Conservation (phyloP, 2,888 invertebrate genomes). For the Cremastobaeus sp. region DNA sequence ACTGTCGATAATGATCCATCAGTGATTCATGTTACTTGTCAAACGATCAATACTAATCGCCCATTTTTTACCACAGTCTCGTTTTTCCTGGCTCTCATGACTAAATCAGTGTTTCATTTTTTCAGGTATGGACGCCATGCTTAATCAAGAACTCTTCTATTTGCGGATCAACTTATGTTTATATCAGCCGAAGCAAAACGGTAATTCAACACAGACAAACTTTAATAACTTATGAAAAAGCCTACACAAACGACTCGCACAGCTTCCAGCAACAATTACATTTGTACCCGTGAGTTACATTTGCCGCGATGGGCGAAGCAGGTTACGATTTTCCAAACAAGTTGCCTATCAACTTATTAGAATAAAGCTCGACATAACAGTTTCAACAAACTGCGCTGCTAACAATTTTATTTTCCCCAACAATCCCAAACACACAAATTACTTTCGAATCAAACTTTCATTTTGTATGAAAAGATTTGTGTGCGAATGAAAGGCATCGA, state of each 20-base stretch:
- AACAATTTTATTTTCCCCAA: background rate
- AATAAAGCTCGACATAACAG: too few species aligned
- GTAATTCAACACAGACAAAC: constrained; percentile 54
- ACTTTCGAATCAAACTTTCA: constrained; percentile 30
- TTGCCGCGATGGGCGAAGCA: too few species aligned
- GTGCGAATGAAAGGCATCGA: constrained; percentile 1
- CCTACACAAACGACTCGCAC: constrained; percentile 13
- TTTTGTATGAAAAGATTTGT: constrained; percentile 16
- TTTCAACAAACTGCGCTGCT: too few species aligned
- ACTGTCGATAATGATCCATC: too few species aligned
- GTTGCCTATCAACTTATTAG: too few species aligned
- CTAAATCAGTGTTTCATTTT: constrained; percentile 26
- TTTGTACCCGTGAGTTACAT: too few species aligned
- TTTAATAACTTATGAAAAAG: constrained; percentile 37
- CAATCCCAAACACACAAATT: constrained; percentile 9
- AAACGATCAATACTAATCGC: too few species aligned
- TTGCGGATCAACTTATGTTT: constrained; percentile 60
- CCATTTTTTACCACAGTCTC: too few species aligned
- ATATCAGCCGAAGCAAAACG: constrained; percentile 59
- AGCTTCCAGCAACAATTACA: background rate
- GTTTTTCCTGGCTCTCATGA: constrained; percentile 2
- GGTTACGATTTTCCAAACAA: too few species aligned
- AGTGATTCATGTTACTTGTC: too few species aligned
- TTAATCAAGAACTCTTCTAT: constrained; percentile 57
- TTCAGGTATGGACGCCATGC: constrained; percentile 61